Evolutionary conservation across 2,888 invertebrate genomes (phyloP).

Genomic region (Plebejus anna): DNA sequence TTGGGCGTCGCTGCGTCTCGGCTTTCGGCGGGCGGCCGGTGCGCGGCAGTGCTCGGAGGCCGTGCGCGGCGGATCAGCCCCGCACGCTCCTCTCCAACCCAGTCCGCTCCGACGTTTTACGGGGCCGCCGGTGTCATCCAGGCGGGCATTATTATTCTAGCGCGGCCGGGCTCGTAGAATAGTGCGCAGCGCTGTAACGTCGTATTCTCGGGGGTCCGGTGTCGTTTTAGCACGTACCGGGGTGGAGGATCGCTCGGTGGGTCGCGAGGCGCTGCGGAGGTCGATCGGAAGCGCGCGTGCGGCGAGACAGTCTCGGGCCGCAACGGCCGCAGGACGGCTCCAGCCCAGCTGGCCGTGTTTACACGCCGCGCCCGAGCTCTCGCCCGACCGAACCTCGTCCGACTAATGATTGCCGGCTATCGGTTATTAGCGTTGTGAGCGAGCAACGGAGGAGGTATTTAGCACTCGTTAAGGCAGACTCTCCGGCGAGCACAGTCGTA

Average conservation of each 20-base stretch:
- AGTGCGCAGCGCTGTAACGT: constrained; percentile 56
- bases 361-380: constrained; percentile 60
- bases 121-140: constrained; percentile 66
- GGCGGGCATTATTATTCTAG: constrained; percentile 52
- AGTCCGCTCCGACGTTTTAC: constrained; percentile 75
- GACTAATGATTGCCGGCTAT: constrained; percentile 74
- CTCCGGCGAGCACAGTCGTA: constrained; percentile 66
- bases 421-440: constrained; percentile 73
- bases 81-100: constrained; percentile 73
- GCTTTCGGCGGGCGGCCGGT: constrained; percentile 68
- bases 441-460: constrained; percentile 71
- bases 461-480: constrained; percentile 66
- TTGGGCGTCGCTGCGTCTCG: constrained; percentile 79
- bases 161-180: constrained; percentile 55
- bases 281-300: constrained; percentile 41
- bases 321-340: constrained; percentile 40
- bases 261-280: constrained; percentile 38
- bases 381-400: constrained; percentile 62
- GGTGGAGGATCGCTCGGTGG: constrained; percentile 39
- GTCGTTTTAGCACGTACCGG: background rate
- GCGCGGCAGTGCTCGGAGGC: constrained; percentile 66
- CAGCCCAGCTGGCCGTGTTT: constrained; percentile 70
- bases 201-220: constrained; percentile 24
- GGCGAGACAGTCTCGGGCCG: constrained; percentile 46
- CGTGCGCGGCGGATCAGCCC: constrained; percentile 70